These are phyloP conservation scores for Spinus pinus DNA, from an alignment of 2,797 vertebrate species.

Conservation along the genomic window DNA sequence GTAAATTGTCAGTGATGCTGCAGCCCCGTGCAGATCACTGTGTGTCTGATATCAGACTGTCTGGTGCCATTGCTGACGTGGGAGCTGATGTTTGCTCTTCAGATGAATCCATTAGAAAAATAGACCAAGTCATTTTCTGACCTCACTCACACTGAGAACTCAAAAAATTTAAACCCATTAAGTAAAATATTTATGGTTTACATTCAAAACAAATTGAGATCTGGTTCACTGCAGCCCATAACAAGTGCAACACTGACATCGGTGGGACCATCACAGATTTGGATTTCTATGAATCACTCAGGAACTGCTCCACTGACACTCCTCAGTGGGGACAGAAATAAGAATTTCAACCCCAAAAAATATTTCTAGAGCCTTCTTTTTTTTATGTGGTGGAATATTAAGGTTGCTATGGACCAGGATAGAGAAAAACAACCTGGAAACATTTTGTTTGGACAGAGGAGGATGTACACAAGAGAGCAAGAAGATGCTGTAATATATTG, in stretches of 20 bases:
- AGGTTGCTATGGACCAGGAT: not conserved
- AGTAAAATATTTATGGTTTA: conserved; percentile 39
- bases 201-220: conserved; percentile 27
- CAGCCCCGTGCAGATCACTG: not conserved
- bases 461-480: not conserved
- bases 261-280: not conserved
- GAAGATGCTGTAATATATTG: not conserved
- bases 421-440: not conserved
- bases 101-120: conserved; percentile 27
- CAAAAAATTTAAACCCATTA: not conserved
- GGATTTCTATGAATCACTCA: not conserved
- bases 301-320: not conserved
- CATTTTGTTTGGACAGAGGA: not conserved
- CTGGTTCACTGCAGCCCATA: not conserved
- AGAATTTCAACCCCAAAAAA: not conserved
- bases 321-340: not conserved
- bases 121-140: not conserved
- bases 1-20: not conserved
- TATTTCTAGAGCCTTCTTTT: not conserved
- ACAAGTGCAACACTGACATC: not conserved
- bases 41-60: not conserved
- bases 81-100: not conserved
- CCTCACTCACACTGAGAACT: not conserved
- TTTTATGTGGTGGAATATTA: not conserved
- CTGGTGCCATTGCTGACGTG: not conserved